Base-by-base conservation (phyloP, 2,113 vertebrate species). In the Megaceryle torquata region DNA sequence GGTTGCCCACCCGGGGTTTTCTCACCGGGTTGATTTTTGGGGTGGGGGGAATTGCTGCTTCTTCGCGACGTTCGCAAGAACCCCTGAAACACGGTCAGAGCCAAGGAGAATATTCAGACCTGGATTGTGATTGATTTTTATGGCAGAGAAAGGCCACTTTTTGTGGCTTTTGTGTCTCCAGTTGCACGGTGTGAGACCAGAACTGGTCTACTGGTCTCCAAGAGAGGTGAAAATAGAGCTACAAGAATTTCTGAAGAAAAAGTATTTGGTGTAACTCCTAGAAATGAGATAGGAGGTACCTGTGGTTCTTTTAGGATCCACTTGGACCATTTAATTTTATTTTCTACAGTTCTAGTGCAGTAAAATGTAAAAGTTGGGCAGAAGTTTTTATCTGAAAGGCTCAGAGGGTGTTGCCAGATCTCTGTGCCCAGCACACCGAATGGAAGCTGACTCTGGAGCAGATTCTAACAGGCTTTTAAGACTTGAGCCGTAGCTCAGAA, bases 351-450 rank as follows among this genome's bases (percentile, higher is more conserved):
- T 54, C 19, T 37, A 11, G 26, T 50, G 53, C 70, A 35, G 14
- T 65, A 44, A 57, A 56, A 44, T 16, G 24, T 86, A 33, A 50
- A 59, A 81, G 69, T 28, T 44, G 9, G 46, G 72, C 43, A 83
- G 67, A 54, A 35, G 18, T 81, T 88, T 48, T 50, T 7, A 26
- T 44, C 37, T 65, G 2, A 6, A 25, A 69, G 57, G 24, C 63
- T 89, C 0, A 0, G 5, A 13, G 25, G 37, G n/a, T 1, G 2
- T 22, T 68, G 26, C 4, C 56, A 41, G 56, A 22, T 76, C 69
- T 65, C 77, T 63, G 69, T 77, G 75, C 41, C 67, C 68, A 54
- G 84, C 33, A 37, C 41, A 13, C 44, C 7, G 3, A 77, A 44
- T 5, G 28, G 60, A 56, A 92, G 25, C 35, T 0, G 2, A 19